These are phyloP conservation scores for Orchesella cincta DNA, from an alignment of 1,140 invertebrate species.

Conservation along the genomic window DNA sequence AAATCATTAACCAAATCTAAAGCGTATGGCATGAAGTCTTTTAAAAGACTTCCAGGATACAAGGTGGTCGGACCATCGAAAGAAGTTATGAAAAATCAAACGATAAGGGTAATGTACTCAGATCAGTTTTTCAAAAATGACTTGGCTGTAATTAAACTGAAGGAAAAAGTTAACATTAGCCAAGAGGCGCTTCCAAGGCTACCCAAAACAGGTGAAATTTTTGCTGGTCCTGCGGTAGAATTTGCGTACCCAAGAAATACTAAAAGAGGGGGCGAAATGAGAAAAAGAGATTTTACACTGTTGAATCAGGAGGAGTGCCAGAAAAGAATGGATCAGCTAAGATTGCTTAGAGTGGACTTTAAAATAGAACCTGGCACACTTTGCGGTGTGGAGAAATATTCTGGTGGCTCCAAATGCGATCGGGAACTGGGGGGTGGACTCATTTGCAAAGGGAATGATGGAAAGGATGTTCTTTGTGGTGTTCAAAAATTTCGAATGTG, in stretches of 20 bases:
- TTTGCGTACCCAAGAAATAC: background rate
- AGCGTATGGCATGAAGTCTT: no score
- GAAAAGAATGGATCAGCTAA: background rate
- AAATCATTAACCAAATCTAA: no score
- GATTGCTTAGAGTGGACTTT: background rate
- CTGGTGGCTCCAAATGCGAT: background rate
- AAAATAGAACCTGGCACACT: background rate
- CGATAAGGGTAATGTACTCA: background rate
- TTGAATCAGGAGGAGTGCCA: background rate
- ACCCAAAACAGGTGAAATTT: background rate
- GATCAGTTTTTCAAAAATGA: background rate
- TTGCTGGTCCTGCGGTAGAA: background rate
- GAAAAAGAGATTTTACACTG: background rate
- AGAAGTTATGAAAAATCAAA: no score
- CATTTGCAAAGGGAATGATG: background rate
- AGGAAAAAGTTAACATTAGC: background rate
- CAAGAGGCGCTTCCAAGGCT: background rate
- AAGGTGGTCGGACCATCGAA: no score
- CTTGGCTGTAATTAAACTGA: background rate
- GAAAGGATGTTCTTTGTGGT: background rate
- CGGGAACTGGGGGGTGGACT: background rate
- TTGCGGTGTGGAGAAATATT: constrained; percentile 5
- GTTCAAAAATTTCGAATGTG: constrained; percentile 1
- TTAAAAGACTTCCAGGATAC: no score
- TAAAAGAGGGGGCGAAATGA: background rate